Evolutionary conservation across 2,113 vertebrate species (phyloP).

Genomic region (Junco hyemalis): DNA sequence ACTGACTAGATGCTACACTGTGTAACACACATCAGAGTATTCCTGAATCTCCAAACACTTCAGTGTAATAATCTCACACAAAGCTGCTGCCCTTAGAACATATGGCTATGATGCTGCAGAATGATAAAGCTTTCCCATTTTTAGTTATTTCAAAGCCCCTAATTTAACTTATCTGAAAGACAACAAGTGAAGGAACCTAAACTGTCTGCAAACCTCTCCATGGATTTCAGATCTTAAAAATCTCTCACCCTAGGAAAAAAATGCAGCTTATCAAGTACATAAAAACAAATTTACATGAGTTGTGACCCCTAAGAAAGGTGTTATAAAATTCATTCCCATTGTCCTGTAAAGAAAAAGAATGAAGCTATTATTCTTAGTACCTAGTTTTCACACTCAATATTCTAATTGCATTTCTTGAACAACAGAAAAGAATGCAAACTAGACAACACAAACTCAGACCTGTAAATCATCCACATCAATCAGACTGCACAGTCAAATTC

Average conservation of each 20-base stretch:
- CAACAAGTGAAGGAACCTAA: neutral
- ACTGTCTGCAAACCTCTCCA: neutral
- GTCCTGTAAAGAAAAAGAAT: neutral
- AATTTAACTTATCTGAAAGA: neutral
- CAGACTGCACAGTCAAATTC: neutral
- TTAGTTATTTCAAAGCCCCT: neutral
- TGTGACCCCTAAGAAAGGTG: neutral
- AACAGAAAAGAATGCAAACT: neutral
- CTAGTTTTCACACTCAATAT: neutral
- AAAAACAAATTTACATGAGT: neutral
- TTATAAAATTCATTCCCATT: neutral
- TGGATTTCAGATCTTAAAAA: neutral
- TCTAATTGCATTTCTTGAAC: neutral
- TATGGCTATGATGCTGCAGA: accelerated
- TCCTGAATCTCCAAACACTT: neutral
- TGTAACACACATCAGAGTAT: neutral
- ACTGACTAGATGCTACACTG: neutral
- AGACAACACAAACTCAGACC: neutral
- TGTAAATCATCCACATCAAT: neutral
- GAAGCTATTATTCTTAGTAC: neutral
- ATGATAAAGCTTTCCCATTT: neutral
- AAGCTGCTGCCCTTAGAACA: neutral
- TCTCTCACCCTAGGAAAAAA: neutral
- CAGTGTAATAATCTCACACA: neutral
- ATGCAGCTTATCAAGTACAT: neutral